Base-by-base conservation (phyloP, 2,888 invertebrate species). In the Lamproptera curius region DNA sequence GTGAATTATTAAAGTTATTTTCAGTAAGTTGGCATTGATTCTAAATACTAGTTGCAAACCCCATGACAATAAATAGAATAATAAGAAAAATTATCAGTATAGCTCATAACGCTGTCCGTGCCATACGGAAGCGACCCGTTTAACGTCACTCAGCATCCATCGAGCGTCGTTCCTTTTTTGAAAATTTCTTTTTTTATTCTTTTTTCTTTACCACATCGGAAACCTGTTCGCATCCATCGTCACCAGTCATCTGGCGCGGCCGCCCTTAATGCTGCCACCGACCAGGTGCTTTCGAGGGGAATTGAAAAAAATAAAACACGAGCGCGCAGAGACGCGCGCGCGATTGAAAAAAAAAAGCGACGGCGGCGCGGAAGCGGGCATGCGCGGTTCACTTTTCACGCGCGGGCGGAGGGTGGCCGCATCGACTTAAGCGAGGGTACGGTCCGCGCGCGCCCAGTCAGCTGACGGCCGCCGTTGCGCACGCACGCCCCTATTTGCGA, bases 401-500 rank as follows among this genome's bases (percentile, higher is more conserved):
- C 73, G 82, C 78, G 78, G 80, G 82, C 80, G 81, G 83, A 80
- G 85, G 84, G 84, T 77, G 79, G 62, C 67, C 63, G 65, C 79
- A 85, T 84, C 78, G 83, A 87, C 86, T 77, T 80, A 87, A 81
- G 77, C 78, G 62, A 78, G 81, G 77, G 80, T 70, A 72, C 58
- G 59, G 65, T 59, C 65, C 79, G 74, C 84, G 82, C 82, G 82
- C 81, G 79, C 67, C 68, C 87, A 88, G 88, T 88, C 88, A 87
- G 88, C 88, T 87, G 88, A 79, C 84, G 58, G 61, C 65, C 66
- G 62, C 63, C 72, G 74, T 58, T 50, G 63, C 60, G 68, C 57
- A 53, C 73, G 69, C 69, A 79, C 80, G 78, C 65, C 53, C n/a
- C 4, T 20, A 6, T 3, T 20, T 20, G 20, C 3, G 20, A 3